Conservation (phyloP, 2,888 invertebrate genomes). For the Hetaerina titia region DNA sequence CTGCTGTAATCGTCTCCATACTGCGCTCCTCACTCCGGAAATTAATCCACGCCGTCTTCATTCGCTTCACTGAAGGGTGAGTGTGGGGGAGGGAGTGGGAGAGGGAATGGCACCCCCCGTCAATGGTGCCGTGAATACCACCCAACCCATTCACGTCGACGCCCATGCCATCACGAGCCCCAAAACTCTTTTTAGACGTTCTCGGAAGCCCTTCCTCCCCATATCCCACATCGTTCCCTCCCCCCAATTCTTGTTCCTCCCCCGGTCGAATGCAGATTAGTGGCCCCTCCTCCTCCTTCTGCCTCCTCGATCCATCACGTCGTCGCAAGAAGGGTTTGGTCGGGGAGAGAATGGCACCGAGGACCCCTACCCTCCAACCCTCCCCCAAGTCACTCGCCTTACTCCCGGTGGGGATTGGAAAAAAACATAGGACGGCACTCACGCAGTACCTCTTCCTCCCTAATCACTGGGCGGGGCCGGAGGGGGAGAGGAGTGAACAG, state of each 20-base stretch:
- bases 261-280: slow-evolving; percentile 5
- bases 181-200: not conserved
- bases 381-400: no score
- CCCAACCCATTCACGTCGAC: not conserved
- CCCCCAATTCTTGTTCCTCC: not conserved
- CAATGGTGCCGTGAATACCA: not conserved
- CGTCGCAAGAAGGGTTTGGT: slow-evolving; percentile 20
- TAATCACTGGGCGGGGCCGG: not conserved
- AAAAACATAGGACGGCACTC: not conserved
- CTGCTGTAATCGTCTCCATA: not conserved
- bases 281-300: not conserved
- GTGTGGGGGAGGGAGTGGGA: not conserved
- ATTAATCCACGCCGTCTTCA: not conserved
- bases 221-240: not conserved
- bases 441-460: not conserved
- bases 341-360: not conserved
- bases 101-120: not conserved
- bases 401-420: not conserved
- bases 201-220: not conserved
- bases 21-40: not conserved
- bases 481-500: no score
- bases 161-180: not conserved
- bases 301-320: not conserved
- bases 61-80: not conserved
- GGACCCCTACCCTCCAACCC: not conserved